phyloP scores from a whole-genome alignment of 2,113 vertebrate genomes.

The Suncus etruscus region DNA sequence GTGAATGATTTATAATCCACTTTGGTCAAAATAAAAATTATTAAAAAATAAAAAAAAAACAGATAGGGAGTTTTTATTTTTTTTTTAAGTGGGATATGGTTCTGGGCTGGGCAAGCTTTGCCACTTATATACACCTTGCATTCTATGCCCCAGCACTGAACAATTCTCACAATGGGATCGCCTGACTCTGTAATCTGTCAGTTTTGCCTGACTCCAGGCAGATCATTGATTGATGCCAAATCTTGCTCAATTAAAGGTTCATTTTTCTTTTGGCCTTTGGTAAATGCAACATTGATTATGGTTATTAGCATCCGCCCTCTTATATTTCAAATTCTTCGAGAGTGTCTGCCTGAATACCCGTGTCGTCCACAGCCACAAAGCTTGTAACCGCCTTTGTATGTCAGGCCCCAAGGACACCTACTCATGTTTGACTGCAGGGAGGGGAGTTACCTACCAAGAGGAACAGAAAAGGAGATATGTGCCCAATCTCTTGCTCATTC shows the following conservation, averaged over 20 bases:
- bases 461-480: neutral
- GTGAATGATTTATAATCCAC: no score
- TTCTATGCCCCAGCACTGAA: constrained; percentile 26
- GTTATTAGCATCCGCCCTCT: constrained; percentile 70
- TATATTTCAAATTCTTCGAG: neutral
- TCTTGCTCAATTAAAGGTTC: constrained; percentile 80
- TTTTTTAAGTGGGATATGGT: constrained; percentile 21
- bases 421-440: neutral
- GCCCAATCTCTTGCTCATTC: neutral
- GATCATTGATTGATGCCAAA: constrained; percentile 76
- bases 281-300: constrained; percentile 70
- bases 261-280: constrained; percentile 74
- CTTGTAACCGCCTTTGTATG: neutral
- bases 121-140: neutral
- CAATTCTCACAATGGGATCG: constrained; percentile 65
- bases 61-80: constrained; percentile 23
- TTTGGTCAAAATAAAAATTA: no score
- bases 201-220: constrained; percentile 77
- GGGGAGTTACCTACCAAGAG: neutral
- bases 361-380: neutral
- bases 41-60: no score
- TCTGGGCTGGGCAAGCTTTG: neutral
- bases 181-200: constrained; percentile 48
- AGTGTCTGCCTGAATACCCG: constrained; percentile 46
- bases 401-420: constrained; percentile 14